Evolutionary conservation across 2,797 vertebrate species (phyloP).

Genomic region (Microhierax caerulescens): DNA sequence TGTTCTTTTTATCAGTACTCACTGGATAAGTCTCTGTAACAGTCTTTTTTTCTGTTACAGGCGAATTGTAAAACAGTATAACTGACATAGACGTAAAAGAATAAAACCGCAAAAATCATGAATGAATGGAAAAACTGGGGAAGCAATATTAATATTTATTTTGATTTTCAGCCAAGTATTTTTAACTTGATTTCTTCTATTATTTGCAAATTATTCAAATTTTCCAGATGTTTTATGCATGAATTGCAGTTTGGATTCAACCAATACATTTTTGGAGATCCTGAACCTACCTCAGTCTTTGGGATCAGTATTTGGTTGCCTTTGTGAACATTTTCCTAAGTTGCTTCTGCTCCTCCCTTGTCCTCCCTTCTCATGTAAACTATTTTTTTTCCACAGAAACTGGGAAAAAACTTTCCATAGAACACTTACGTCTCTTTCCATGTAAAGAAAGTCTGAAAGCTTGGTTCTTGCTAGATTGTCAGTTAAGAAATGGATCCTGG

Average conservation of each 20-base stretch:
- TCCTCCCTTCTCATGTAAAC: background rate
- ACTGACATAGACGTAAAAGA: background rate
- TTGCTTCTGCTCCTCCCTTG: background rate
- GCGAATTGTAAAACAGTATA: background rate
- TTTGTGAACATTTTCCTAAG: background rate
- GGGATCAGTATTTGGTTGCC: background rate
- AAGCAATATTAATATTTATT: fast-evolving
- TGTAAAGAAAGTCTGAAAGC: background rate
- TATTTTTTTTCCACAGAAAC: background rate
- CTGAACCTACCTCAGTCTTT: background rate
- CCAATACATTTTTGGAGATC: background rate
- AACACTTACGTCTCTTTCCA: background rate
- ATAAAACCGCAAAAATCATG: background rate
- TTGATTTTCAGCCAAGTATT: background rate
- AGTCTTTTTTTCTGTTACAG: fast-evolving
- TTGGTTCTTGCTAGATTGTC: background rate
- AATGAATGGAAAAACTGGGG: background rate
- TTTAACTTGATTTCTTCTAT: background rate
- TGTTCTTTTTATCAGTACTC: background rate
- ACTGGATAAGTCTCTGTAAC: background rate
- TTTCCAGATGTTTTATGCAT: background rate
- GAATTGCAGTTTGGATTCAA: background rate
- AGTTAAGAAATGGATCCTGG: background rate
- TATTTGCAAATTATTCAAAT: background rate
- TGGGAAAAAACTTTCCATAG: background rate